Percentiles rank a stretch among this genome's conserved stretches.
Evolutionary conservation across 2,113 vertebrate species (phyloP).

Genomic region (Brienomyrus longianalis): DNA sequence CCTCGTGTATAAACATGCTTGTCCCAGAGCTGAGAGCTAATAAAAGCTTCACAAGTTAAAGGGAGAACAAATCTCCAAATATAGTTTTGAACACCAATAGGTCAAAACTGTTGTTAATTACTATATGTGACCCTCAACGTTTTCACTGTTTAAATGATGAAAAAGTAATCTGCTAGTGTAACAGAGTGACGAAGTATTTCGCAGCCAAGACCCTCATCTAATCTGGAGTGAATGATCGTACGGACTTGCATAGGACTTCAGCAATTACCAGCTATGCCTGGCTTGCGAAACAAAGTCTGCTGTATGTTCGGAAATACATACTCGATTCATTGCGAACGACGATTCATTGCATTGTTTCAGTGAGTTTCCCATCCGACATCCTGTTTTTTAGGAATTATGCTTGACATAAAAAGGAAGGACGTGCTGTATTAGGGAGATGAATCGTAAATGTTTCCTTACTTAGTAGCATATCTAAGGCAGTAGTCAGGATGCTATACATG

Average conservation of each 20-base stretch:
- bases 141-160: background rate
- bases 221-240: background rate
- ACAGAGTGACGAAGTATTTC: background rate
- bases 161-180: background rate
- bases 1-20: background rate
- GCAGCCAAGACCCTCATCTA: background rate
- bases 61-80: background rate
- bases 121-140: background rate
- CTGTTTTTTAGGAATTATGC: background rate
- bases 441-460: background rate
- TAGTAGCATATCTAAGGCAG: background rate
- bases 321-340: background rate
- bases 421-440: background rate
- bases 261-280: background rate
- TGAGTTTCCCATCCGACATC: background rate
- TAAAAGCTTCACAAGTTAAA: background rate
- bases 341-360: background rate
- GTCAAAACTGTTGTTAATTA: background rate
- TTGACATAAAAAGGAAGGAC: background rate
- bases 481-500: background rate
- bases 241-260: background rate
- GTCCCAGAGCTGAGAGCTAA: background rate
- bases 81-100: background rate
- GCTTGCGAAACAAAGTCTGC: background rate
- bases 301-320: background rate